Evolutionary conservation across 2,113 vertebrate genomes (phyloP).

Genomic region (Corythornis madagascariensis): DNA sequence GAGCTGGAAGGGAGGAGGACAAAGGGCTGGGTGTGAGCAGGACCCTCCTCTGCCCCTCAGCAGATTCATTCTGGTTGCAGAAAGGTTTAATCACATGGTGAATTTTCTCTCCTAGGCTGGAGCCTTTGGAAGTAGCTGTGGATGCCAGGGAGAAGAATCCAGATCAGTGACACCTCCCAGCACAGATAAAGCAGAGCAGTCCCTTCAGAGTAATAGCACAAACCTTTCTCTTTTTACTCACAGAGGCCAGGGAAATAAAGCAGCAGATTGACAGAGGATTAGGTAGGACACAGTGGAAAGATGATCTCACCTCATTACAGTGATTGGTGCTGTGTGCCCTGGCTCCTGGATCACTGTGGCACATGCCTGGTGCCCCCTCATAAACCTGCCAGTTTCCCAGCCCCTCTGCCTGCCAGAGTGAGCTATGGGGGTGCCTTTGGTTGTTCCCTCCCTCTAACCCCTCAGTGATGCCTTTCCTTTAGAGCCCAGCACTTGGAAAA

Average conservation of each 20-base stretch:
- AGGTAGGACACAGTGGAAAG: background rate
- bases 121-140: background rate
- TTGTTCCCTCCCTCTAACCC: background rate
- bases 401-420: background rate
- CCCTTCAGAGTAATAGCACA: conserved; percentile 19
- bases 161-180: conserved; percentile 36
- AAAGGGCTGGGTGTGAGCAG: fast-evolving
- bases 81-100: conserved; percentile 1
- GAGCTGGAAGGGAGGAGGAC: background rate
- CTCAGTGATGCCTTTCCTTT: background rate
- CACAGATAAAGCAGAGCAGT: conserved; percentile 23
- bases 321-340: conserved; percentile 42
- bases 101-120: background rate
- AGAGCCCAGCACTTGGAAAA: background rate
- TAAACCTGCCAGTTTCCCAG: background rate
- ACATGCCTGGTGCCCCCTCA: conserved; percentile 27
- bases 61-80: background rate
- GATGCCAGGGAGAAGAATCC: conserved; percentile 19
- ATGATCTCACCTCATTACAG: conserved; percentile 41
- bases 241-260: background rate
- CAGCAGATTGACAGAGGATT: conserved; percentile 31
- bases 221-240: background rate
- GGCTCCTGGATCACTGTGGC: conserved; percentile 73
- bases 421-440: background rate
- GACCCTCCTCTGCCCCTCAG: background rate